Conservation (phyloP, 1,140 invertebrate species). For the Brachionus manjavacas region DNA sequence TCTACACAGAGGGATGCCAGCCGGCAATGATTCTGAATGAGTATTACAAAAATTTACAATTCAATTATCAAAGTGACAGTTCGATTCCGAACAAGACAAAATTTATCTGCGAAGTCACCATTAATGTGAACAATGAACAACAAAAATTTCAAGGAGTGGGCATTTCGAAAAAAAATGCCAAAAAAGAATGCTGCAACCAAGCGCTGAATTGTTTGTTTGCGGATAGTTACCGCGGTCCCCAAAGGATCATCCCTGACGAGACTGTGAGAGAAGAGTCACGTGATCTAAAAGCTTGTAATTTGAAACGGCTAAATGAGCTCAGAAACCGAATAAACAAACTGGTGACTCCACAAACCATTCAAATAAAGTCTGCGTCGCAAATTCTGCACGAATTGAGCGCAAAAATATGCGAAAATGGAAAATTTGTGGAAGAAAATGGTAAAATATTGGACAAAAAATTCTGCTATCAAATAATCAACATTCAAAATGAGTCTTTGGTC, state of each 20-base stretch:
- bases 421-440: neutral
- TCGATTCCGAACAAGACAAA: neutral
- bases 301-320: neutral
- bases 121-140: neutral
- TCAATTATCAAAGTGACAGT: neutral
- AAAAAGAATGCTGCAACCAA: slow-evolving; percentile 11
- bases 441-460: neutral
- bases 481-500: neutral
- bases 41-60: slow-evolving; percentile 7
- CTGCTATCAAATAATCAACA: neutral
- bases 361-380: neutral
- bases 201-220: neutral
- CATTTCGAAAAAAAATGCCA: slow-evolving; percentile 27
- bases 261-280: neutral
- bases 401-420: neutral
- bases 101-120: neutral
- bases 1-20: neutral
- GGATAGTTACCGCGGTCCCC: neutral
- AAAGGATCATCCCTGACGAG: neutral
- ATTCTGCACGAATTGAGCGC: slow-evolving; percentile 15
- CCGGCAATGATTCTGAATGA: neutral
- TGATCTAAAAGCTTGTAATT: neutral
- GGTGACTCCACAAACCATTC: neutral
- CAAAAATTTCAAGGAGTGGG: neutral
- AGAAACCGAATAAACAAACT: neutral